phyloP scores from a whole-genome alignment of 2,888 invertebrate genomes.

The Iselma pallidipennis region DNA sequence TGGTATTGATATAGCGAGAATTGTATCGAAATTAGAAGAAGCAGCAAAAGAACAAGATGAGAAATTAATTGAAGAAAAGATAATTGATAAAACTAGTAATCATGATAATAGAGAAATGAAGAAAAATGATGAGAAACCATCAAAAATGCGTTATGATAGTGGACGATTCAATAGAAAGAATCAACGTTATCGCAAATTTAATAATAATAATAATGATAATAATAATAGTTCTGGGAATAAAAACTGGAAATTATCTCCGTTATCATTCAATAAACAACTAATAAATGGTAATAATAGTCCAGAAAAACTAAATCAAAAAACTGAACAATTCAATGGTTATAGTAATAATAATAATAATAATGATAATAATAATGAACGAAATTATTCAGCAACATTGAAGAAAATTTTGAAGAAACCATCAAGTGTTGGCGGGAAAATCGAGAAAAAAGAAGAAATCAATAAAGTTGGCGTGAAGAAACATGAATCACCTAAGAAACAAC shows the following conservation, averaged over 20 bases:
- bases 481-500: not conserved
- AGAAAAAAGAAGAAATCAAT: not conserved
- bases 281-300: not conserved
- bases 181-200: too few relatives aligned
- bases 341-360: conserved; percentile 7
- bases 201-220: conserved; percentile 16
- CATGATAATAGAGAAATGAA: not conserved
- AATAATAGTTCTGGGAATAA: not conserved
- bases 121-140: not conserved
- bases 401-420: conserved; percentile 1
- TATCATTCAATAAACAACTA: too few relatives aligned
- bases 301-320: too few relatives aligned
- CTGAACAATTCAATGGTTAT: not conserved
- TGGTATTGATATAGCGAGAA: conserved; percentile 51
- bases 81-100: not conserved
- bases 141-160: not conserved
- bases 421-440: not conserved
- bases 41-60: conserved; percentile 50
- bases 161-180: conserved; percentile 30
- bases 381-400: conserved; percentile 23
- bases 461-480: not conserved
- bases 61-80: conserved; percentile 9
- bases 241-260: conserved; percentile 1
- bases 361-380: conserved; percentile 9
- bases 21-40: conserved; percentile 55